A percentile compares a stretch with the other conserved stretches of the same genome.
These are phyloP conservation scores for Argyresthia albistria DNA, from an alignment of 2,888 invertebrate species.

Conservation along the genomic window DNA sequence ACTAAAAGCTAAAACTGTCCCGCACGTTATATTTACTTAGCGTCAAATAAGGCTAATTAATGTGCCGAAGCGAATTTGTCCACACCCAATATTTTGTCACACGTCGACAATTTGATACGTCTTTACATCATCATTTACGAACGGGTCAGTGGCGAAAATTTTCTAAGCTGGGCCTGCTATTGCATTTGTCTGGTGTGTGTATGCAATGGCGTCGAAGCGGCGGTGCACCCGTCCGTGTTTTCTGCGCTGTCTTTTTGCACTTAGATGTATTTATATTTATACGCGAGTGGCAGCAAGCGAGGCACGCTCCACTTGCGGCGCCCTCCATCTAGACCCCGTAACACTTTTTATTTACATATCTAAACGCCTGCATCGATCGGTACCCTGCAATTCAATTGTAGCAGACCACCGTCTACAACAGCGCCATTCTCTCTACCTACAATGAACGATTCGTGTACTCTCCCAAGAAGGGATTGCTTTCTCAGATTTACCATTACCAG, in stretches of 20 bases:
- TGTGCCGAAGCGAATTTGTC: background rate
- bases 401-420: background rate
- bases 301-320: conserved; percentile 48
- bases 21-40: background rate
- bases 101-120: background rate
- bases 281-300: conserved; percentile 39
- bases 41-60: conserved; percentile 3
- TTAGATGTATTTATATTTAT: conserved; percentile 29
- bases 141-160: background rate
- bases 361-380: conserved; percentile 12
- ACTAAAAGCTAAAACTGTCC: background rate
- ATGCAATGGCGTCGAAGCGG: conserved; percentile 12
- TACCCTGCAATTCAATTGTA: conserved; percentile 10
- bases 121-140: background rate
- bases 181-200: conserved; percentile 4
- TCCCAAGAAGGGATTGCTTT: conserved; percentile 51
- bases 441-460: conserved; percentile 19
- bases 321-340: conserved; percentile 28
- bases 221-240: conserved; percentile 42
- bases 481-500: conserved; percentile 57
- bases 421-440: background rate
- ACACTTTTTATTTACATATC: conserved; percentile 24
- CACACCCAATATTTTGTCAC: conserved; percentile 1
- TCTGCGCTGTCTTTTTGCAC: conserved; percentile 44
- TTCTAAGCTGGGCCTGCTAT: background rate